These are phyloP conservation scores for Cheirogaleus medius DNA, from an alignment of 2,113 vertebrate species.

Conservation along the genomic window DNA sequence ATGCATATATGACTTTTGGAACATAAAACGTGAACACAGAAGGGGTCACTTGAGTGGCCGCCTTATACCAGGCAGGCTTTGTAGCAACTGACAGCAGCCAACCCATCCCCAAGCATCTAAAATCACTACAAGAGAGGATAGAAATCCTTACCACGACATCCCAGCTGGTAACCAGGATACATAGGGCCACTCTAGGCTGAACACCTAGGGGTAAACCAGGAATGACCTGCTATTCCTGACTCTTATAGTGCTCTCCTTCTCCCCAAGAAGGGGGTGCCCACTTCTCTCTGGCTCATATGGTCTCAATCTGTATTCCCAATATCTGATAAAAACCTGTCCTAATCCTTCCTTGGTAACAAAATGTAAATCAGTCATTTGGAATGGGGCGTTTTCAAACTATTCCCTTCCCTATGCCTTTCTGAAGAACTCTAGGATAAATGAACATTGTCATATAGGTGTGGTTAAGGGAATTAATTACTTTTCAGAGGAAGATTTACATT, in stretches of 20 bases:
- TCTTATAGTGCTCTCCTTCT: neutral
- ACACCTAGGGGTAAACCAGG: neutral
- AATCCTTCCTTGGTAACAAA: neutral
- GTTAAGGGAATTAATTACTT: neutral
- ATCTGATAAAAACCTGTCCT: neutral
- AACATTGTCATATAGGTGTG: neutral
- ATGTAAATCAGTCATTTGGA: neutral
- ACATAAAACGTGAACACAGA: neutral
- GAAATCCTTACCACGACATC: neutral
- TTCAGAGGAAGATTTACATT: neutral
- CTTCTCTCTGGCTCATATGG: neutral
- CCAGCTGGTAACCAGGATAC: neutral
- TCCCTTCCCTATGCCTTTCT: neutral
- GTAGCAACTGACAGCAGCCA: neutral
- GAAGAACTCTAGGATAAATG: neutral
- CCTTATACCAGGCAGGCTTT: neutral
- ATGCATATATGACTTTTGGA: neutral
- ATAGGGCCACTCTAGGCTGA: neutral
- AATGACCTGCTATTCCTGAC: neutral
- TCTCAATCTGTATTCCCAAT: neutral
- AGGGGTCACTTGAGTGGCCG: neutral
- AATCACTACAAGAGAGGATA: neutral
- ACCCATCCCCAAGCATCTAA: neutral
- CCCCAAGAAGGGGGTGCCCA: too few relatives aligned
- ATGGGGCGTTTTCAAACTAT: neutral